phyloP scores from a whole-genome alignment of 2,888 invertebrate genomes.

The Lochmaea crataegi region DNA sequence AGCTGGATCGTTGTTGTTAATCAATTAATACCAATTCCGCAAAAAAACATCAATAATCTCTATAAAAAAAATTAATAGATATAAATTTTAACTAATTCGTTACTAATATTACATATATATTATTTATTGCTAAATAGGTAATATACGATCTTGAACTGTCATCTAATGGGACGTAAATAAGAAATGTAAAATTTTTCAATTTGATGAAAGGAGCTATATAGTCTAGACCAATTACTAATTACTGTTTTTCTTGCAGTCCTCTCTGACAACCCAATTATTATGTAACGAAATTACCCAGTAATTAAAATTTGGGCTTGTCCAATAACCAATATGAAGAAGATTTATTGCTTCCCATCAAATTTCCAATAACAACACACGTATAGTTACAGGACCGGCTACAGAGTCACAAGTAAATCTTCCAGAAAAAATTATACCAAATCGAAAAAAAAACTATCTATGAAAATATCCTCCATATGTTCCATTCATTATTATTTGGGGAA shows the following conservation, averaged over 20 bases:
- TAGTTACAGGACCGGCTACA: slow-evolving; percentile 15
- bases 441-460: neutral
- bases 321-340: slow-evolving; percentile 42
- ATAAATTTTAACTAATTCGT: too few relatives aligned
- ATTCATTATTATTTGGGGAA: too few relatives aligned
- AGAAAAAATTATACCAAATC: neutral
- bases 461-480: too few relatives aligned
- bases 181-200: neutral
- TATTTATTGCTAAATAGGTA: too few relatives aligned
- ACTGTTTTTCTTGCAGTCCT: slow-evolving; percentile 23
- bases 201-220: neutral
- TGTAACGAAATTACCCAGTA: slow-evolving; percentile 37
- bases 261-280: slow-evolving; percentile 42
- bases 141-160: too few relatives aligned
- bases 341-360: slow-evolving; percentile 51
- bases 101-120: too few relatives aligned
- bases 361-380: slow-evolving; percentile 48
- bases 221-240: slow-evolving; percentile 35
- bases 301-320: slow-evolving; percentile 41
- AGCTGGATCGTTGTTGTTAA: too few relatives aligned
- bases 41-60: too few relatives aligned
- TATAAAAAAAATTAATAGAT: too few relatives aligned
- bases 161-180: neutral
- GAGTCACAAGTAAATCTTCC: neutral
- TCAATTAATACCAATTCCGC: too few relatives aligned